A percentile compares a stretch with the other conserved stretches of the same genome.
Evolutionary conservation across 2,113 vertebrate genomes (phyloP).

Genomic region (Larimichthys polyactis): DNA sequence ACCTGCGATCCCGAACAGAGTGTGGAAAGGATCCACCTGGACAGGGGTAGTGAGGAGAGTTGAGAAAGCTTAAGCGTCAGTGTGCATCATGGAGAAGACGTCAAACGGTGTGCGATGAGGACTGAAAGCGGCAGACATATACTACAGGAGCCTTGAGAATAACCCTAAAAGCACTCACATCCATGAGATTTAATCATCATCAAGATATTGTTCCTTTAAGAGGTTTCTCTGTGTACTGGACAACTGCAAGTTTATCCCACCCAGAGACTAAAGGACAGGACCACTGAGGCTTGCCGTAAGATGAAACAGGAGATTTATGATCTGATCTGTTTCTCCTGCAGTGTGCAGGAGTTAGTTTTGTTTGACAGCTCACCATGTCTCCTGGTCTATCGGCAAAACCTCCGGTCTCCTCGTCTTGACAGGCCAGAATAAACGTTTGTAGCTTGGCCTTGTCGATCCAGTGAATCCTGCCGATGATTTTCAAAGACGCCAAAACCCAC

Average conservation of each 20-base stretch:
- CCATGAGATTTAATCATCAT: no score
- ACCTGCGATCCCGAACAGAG: constrained; percentile 96
- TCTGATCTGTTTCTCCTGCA: not conserved
- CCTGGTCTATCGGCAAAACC: constrained; percentile 97
- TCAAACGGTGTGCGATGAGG: not conserved
- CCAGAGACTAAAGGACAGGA: not conserved
- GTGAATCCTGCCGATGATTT: constrained; percentile 95
- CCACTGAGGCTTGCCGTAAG: not conserved
- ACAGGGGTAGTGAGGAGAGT: not conserved
- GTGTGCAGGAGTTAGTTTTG: not conserved
- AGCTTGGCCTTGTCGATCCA: constrained; percentile 97
- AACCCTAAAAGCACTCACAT: no score
- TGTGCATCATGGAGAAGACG: not conserved
- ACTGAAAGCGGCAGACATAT: no score
- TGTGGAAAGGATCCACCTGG: constrained; percentile 99
- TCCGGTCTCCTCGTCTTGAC: constrained; percentile 98
- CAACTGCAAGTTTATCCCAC: no score
- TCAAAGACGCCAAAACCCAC: constrained; percentile 98
- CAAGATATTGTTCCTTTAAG: no score
- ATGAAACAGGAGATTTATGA: not conserved
- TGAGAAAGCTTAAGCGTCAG: not conserved
- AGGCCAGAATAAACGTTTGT: constrained; percentile 93
- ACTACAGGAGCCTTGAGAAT: no score
- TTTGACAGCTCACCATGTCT: constrained; percentile 89
- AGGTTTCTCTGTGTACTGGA: no score